phyloP scores from a whole-genome alignment of 1,140 invertebrate species.

The Lepidostoma basale region DNA sequence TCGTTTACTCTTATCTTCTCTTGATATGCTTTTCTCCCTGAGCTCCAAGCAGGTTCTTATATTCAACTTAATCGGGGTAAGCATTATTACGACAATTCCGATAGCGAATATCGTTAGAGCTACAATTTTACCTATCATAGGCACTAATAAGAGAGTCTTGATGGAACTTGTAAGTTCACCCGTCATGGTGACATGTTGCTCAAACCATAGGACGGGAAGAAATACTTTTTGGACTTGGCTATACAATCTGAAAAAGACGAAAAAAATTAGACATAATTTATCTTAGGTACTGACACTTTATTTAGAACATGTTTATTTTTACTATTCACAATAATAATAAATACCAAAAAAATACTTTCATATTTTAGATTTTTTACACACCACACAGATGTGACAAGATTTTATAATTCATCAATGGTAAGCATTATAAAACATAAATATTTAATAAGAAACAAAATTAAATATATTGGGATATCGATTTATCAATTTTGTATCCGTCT shows the following conservation, averaged over 20 bases:
- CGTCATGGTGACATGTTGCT: constrained; percentile 67
- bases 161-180: constrained; percentile 46
- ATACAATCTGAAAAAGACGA: constrained; percentile 62
- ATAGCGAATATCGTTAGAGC: constrained; percentile 36
- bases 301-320: too few relatives aligned
- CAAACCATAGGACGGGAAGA: constrained; percentile 81
- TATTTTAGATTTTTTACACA: too few relatives aligned
- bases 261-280: background rate
- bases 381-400: too few relatives aligned
- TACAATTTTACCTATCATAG: constrained; percentile 38
- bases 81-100: constrained; percentile 40
- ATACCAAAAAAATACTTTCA: too few relatives aligned
- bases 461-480: too few relatives aligned
- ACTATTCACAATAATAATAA: too few relatives aligned
- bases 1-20: constrained; percentile 21
- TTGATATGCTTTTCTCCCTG: background rate
- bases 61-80: constrained; percentile 39
- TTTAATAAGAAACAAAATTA: too few relatives aligned
- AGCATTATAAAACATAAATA: too few relatives aligned
- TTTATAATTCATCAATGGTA: too few relatives aligned
- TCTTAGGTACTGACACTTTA: too few relatives aligned
- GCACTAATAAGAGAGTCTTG: constrained; percentile 27
- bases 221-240: constrained; percentile 69
- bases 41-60: constrained; percentile 29
- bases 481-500: too few relatives aligned